These are phyloP conservation scores for Plemyria rubiginata DNA, from an alignment of 2,888 invertebrate genomes.

Conservation along the genomic window DNA sequence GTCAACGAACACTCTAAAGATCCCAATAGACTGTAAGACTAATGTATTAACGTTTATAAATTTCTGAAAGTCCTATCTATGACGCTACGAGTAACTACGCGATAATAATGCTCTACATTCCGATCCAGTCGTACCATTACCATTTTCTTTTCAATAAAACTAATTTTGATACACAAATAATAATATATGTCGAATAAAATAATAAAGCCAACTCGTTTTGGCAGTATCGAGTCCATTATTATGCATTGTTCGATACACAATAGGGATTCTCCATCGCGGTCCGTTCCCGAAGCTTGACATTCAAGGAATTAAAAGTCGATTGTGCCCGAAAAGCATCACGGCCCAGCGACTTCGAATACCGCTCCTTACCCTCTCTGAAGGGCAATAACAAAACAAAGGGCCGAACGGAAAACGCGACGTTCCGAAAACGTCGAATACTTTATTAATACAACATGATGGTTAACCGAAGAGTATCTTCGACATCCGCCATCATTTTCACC, in stretches of 20 bases:
- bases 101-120: slow-evolving; percentile 53
- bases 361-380: slow-evolving; percentile 20
- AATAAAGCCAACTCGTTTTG: slow-evolving; percentile 41
- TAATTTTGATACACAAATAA: slow-evolving; percentile 46
- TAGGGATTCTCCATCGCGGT: slow-evolving; percentile 46
- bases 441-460: slow-evolving; percentile 60
- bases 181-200: slow-evolving; percentile 43
- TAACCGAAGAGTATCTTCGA: slow-evolving; percentile 52
- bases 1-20: slow-evolving; percentile 47
- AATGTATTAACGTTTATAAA: slow-evolving; percentile 81
- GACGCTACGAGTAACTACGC: slow-evolving; percentile 64
- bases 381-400: slow-evolving; percentile 40
- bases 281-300: slow-evolving; percentile 42
- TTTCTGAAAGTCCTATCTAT: slow-evolving; percentile 83
- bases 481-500: slow-evolving; percentile 36
- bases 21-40: slow-evolving; percentile 63
- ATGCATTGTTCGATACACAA: slow-evolving; percentile 53
- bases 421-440: slow-evolving; percentile 47
- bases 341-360: slow-evolving; percentile 27
- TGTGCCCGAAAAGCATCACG: slow-evolving; percentile 34
- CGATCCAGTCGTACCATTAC: slow-evolving; percentile 60
- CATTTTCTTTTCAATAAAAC: slow-evolving; percentile 40
- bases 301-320: slow-evolving; percentile 47
- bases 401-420: slow-evolving; percentile 49
- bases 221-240: slow-evolving; percentile 52